Evolutionary conservation across 2,113 vertebrate genomes (phyloP).

Genomic region (Sarotherodon lohbergeri): DNA sequence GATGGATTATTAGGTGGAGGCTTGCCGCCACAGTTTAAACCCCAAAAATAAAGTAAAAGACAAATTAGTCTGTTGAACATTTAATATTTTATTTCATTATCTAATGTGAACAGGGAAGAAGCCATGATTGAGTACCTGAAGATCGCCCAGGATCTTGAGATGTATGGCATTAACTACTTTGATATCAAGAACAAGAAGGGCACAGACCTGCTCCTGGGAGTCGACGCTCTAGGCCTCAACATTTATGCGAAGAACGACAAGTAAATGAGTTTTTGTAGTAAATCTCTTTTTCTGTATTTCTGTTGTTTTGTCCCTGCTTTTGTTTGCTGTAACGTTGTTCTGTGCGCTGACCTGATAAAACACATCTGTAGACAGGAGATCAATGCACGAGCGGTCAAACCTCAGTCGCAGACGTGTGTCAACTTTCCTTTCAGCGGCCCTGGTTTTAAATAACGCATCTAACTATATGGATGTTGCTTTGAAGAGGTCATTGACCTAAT

Average conservation of each 20-base stretch:
- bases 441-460: slow-evolving; percentile 5
- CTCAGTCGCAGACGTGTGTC: slow-evolving; percentile 15
- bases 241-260: slow-evolving; percentile 93
- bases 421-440: not conserved
- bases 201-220: slow-evolving; percentile 93
- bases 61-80: not conserved
- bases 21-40: not conserved
- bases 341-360: not conserved
- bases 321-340: not conserved
- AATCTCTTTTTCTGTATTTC: not conserved
- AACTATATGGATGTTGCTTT: slow-evolving; percentile 12
- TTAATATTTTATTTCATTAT: not conserved
- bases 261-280: slow-evolving; percentile 59
- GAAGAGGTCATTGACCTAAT: slow-evolving; percentile 26
- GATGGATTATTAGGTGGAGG: not conserved
- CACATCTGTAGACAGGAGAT: not conserved
- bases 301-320: not conserved
- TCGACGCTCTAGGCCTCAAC: slow-evolving; percentile 92
- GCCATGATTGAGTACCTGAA: slow-evolving; percentile 94
- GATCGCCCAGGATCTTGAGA: slow-evolving; percentile 96
- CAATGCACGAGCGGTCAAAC: slow-evolving; percentile 9
- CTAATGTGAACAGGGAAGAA: slow-evolving; percentile 74
- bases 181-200: slow-evolving; percentile 98
- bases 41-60: not conserved
- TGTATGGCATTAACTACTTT: slow-evolving; percentile 97